Conservation (phyloP, 2,888 invertebrate genomes). For the Chrysina gloriosa region DNA sequence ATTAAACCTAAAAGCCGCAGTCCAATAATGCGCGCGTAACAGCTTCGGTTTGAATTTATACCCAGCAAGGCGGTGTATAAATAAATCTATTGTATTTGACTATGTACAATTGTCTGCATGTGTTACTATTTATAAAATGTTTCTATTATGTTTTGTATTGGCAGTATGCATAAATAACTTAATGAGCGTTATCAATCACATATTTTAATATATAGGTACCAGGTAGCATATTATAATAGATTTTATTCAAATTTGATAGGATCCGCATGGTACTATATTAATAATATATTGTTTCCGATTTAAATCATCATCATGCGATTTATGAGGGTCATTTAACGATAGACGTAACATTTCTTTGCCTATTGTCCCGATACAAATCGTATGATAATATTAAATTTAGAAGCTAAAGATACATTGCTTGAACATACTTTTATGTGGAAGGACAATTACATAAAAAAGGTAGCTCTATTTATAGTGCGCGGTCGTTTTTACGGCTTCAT, state of each 20-base stretch:
- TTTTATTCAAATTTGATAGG: slow-evolving; percentile 3
- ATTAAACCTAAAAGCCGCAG: background rate
- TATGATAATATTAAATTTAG: slow-evolving; percentile 2
- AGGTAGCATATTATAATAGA: background rate
- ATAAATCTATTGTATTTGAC: slow-evolving; percentile 38
- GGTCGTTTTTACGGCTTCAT: too few species aligned
- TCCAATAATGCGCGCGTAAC: slow-evolving; percentile 24
- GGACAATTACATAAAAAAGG: too few species aligned
- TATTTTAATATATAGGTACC: background rate
- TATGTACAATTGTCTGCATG: slow-evolving; percentile 35
- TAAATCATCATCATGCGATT: slow-evolving; percentile 2
- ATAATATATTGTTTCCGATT: slow-evolving; percentile 14
- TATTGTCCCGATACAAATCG: background rate
- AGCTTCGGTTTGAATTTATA: slow-evolving; percentile 35
- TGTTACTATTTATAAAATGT: slow-evolving; percentile 36
- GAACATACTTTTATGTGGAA: background rate
- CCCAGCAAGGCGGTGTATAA: slow-evolving; percentile 37
- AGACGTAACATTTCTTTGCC: background rate
- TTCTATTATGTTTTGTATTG: slow-evolving; percentile 28
- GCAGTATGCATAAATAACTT: slow-evolving; percentile 22
- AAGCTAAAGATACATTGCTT: background rate
- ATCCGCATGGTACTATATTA: slow-evolving; percentile 20
- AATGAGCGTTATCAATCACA: slow-evolving; percentile 28
- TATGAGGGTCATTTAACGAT: background rate
- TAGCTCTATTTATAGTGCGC: too few species aligned